These are phyloP conservation scores for Drosophila bunnanda DNA, from an alignment of 2,888 invertebrate genomes.

Conservation along the genomic window DNA sequence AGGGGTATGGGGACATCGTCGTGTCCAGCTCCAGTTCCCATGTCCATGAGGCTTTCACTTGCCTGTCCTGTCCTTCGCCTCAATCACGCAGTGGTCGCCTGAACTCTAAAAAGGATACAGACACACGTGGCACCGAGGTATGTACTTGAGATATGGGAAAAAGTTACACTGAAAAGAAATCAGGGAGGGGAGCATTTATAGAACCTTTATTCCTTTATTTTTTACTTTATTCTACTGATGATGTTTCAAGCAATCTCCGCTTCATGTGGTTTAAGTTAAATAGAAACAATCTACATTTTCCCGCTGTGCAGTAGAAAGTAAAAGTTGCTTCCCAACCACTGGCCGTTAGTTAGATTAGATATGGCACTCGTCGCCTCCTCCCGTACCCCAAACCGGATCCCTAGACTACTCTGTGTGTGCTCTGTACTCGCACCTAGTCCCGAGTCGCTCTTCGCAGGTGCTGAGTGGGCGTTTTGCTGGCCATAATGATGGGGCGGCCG, in stretches of 20 bases:
- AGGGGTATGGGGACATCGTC: slow-evolving; percentile 11
- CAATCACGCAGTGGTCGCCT: slow-evolving; percentile 75
- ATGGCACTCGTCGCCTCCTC: slow-evolving; percentile 1
- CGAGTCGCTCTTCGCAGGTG: slow-evolving; percentile 10
- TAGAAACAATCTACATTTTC: not conserved
- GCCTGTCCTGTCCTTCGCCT: slow-evolving; percentile 68
- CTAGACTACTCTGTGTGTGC: not conserved
- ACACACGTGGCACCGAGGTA: slow-evolving; percentile 13
- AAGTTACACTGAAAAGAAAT: slow-evolving; percentile 5
- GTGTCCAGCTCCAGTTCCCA: slow-evolving; percentile 33
- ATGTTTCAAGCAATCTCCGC: no score
- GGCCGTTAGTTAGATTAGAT: slow-evolving; percentile 37
- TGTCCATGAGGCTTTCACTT: slow-evolving; percentile 37
- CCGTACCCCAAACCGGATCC: not conserved
- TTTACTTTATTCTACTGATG: no score
- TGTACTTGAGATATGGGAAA: slow-evolving; percentile 6
- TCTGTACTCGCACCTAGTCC: not conserved
- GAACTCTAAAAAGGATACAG: slow-evolving; percentile 57
- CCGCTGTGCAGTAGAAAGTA: slow-evolving; percentile 30
- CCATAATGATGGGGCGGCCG: slow-evolving; percentile 49
- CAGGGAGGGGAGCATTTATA: not conserved
- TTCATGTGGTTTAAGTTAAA: not conserved
- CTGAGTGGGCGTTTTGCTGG: slow-evolving; percentile 23
- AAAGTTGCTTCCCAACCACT: slow-evolving; percentile 29
- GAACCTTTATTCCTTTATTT: not conserved